Conservation (phyloP, 2,797 vertebrate species). For the Eulemur albifrons region DNA sequence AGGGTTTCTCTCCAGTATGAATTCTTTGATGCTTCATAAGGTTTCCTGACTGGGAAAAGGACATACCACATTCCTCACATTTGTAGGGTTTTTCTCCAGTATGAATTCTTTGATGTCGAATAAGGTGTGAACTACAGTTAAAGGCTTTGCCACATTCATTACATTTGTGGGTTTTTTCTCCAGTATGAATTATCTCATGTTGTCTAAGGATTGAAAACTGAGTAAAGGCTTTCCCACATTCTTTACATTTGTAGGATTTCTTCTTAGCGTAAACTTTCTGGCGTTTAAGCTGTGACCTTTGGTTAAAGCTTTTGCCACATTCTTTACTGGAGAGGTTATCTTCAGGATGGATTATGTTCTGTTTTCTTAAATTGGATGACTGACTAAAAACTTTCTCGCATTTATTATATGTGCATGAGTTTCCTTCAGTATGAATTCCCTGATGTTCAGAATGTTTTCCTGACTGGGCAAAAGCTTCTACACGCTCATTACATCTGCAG, state of each 20-base stretch:
- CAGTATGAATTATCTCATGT: neutral
- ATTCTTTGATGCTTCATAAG: neutral
- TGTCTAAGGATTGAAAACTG: too few species aligned
- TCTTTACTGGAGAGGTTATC: neutral
- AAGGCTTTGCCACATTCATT: neutral
- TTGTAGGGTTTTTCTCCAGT: too few species aligned
- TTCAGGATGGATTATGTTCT: neutral
- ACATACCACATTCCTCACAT: too few species aligned
- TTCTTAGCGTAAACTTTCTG: neutral
- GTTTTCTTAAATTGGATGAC: neutral
- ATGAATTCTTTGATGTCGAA: too few species aligned
- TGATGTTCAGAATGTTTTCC: neutral
- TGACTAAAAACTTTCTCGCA: neutral
- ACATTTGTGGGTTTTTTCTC: neutral
- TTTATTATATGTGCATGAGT: neutral
- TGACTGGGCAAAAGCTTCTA: neutral
- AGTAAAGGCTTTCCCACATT: neutral
- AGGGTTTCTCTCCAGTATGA: neutral
- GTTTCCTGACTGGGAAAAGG: too few species aligned
- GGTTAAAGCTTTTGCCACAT: neutral
- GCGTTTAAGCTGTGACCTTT: neutral
- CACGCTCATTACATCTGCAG: neutral
- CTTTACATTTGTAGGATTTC: neutral
- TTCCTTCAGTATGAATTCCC: neutral
- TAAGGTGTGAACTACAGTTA: too few species aligned